Base-by-base conservation (phyloP, 2,888 invertebrate species). In the Lissocephala sabroskyi region DNA sequence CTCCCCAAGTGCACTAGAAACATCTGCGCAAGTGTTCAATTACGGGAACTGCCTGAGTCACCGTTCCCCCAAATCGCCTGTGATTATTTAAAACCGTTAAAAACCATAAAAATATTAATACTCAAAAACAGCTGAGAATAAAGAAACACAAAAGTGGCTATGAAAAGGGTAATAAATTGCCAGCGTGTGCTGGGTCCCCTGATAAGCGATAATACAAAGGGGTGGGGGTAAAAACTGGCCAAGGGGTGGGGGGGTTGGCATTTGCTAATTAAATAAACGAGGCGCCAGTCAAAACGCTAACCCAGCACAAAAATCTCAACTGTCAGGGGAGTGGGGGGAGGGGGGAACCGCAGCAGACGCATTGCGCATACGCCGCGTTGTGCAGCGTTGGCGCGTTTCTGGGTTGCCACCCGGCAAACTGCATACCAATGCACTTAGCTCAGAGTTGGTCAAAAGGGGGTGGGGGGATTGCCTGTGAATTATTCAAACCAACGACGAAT, bases 351-450 rank as follows among this genome's bases (percentile, higher is more conserved):
- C 45, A 23, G 23, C 42, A 41, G 41, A 50, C 51, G 58, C 40
- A 51, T 71, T 78, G 67, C 63, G 76, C 78, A 71, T 78, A 78
- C 71, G 78, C 66, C 75, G 61, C 56, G 63, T 70, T 70, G 49
- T 63, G 76, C 67, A 57, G 68, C 52, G 61, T 39, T 54, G 64
- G 65, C 67, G 58, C 48, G 16, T 32, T 32, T 32, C 10, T n/a
- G n/a, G n/a, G n/a, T n/a, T n/a, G n/a, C n/a, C n/a, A n/a, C 23
- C 30, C 52, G 47, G 57, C 52, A 73, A 65, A 77, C 71, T 66
- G 73, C 78, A 79, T 79, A 65, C 78, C 76, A 67, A 53, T 78
- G 63, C 78, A 79, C 61, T 76, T 67, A 55, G 55, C 48, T 55
- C 48, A 55, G 75, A 65, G 51, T 67, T 76, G 57, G 55, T 23